phyloP scores from a whole-genome alignment of 2,113 vertebrate genomes.

The Nibea coibor region DNA sequence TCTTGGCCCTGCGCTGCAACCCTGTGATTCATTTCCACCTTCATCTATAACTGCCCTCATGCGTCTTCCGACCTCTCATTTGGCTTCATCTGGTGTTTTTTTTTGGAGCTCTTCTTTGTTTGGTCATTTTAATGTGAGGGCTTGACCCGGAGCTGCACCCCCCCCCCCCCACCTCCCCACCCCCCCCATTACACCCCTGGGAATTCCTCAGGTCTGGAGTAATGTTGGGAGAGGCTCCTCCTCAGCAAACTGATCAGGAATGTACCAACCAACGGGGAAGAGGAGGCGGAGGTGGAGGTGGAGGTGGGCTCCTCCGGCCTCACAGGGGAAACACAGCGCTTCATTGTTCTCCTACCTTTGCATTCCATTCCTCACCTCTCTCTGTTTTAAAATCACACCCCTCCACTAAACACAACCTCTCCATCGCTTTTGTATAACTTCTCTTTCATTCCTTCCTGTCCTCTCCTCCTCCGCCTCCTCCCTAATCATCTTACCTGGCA shows the following conservation, averaged over 20 bases:
- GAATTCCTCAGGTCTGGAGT: constrained; percentile 84
- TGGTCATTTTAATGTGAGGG: constrained; percentile 65
- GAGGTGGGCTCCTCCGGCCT: constrained; percentile 68
- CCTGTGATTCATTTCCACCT: constrained; percentile 68
- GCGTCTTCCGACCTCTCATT: constrained; percentile 53
- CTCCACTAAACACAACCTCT: constrained; percentile 68
- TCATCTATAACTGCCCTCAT: constrained; percentile 55
- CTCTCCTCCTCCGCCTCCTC: constrained; percentile 27
- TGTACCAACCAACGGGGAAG: constrained; percentile 65
- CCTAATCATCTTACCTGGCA: constrained; percentile 60
- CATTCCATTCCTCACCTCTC: constrained; percentile 82
- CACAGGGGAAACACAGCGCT: constrained; percentile 73
- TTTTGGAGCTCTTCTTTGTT: constrained; percentile 42
- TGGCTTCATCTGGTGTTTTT: constrained; percentile 49
- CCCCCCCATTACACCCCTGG: constrained; percentile 49
- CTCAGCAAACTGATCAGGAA: constrained; percentile 83
- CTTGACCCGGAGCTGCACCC: constrained; percentile 69
- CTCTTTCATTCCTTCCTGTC: constrained; percentile 60
- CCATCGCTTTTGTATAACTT: constrained; percentile 43
- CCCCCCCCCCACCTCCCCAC: constrained; percentile 47
- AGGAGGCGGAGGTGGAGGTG: constrained; percentile 24
- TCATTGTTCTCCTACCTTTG: constrained; percentile 85
- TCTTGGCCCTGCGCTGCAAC: constrained; percentile 47
- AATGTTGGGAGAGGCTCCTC: constrained; percentile 79
- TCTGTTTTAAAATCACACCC: constrained; percentile 65